Evolutionary conservation across 2,888 invertebrate species (phyloP), one percentile per base, ranked within the genome.

Genomic region (Drosophila longiperda): DNA sequence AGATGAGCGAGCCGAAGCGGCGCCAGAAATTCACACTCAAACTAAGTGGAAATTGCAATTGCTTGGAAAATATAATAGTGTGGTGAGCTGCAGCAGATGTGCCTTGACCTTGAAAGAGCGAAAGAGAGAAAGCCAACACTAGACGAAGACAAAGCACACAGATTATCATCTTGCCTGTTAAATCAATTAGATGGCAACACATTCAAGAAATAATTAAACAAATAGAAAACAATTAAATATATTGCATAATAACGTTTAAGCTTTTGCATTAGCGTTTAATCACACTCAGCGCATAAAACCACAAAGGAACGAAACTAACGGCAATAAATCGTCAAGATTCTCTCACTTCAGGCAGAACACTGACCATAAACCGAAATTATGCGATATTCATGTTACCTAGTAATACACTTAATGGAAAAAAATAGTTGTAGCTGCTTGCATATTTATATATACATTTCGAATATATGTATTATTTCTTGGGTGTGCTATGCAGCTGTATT

Each of bases 11-110:
- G 48, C 32, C 32, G 50, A 12, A 32, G 62, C 50, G 70, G 85
- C 84, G 89, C 89, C 87, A 71, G 48, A 20, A 20, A 58, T 33
- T 45, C 26, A 42, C 49, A 45, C 26, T 33, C 23, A 26, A 48
- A 8, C 58, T 5, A 50, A 15, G 36, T 59, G 70, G 55, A 54
- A 80, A 65, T 69, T 89, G 59, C 80, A 79, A 65, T 71, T 87
- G 61, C 60, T 59, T 63, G 84, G 20, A 53, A 73, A 74, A 73
- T 60, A 12, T 65, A 71, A 11, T 65, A 69, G 15, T 58, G 34
- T 58, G 12, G 12, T n/a, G 54, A 68, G 34, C 3, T 64, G 73
- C 66, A 50, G 69, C 73, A 59, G 34, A 50, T 63, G 54, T 52
- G 23, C 26, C 26, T 17, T 57, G 67, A 40, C 69, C 49, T 67